Base-by-base conservation (phyloP, 2,888 invertebrate genomes). In the Cephus spinipes region DNA sequence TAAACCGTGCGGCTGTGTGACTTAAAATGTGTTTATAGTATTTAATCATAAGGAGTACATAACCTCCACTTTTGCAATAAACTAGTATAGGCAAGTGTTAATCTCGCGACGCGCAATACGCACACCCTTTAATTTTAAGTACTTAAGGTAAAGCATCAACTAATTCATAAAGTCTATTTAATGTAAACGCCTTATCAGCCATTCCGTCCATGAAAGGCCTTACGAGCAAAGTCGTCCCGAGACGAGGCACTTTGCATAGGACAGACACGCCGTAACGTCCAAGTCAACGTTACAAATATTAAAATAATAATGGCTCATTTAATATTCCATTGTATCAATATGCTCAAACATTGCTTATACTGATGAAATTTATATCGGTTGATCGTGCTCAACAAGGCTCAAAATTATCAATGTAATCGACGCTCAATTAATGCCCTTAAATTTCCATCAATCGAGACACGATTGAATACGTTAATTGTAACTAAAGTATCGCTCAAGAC, bases 181-280 rank as follows among this genome's bases (percentile, higher is more conserved):
- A 23, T 23, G 23, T 55, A 23, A 55, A 55, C 40, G 71, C 89
- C 90, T 86, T 89, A 89, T 90, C 90, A 90, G 87, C 83, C 87
- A 89, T 87, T 90, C 90, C 90, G 90, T 90, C 90, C 90, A 90
- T 84, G 87, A 87, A 88, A 89, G 87, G 89, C 89, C 89, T 90
- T 90, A 80, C 23, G 85, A 89, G 89, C 86, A 85, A 87, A 83
- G 73, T 77, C 73, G 76, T 76, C 79, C 79, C 77, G 73, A 36
- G 81, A 77, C 79, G 71, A 76, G 81, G 83, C 82, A 81, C 82
- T 87, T 88, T 87, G 89, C 87, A 89, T 89, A 90, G 88, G 86
- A 84, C 85, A 83, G 81, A 87, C 81, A 81, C 77, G 83, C 79
- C 82, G 80, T 81, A 78, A 23, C 40, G 40, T 55, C 40, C 40